Conservation (phyloP, 2,888 invertebrate genomes). For the Drosophila anomalata region DNA sequence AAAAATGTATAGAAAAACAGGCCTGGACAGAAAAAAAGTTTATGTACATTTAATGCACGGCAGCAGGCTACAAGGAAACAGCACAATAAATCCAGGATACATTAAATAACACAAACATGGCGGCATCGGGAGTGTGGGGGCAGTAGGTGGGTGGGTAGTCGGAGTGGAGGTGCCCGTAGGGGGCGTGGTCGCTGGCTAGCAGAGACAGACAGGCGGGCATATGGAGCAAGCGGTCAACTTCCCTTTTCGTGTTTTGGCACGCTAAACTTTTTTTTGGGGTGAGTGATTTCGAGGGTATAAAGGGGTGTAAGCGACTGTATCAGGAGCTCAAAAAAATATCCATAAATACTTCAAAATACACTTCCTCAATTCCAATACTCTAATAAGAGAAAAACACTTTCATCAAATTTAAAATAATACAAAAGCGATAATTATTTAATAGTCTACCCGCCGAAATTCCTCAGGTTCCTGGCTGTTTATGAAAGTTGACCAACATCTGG, state of each 20-base stretch:
- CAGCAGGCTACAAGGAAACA: slow-evolving; percentile 69
- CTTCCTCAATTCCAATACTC: too few relatives aligned
- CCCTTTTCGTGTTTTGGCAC: slow-evolving; percentile 72
- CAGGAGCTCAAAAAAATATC: not conserved
- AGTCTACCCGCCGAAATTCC: slow-evolving; percentile 2
- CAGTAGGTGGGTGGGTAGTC: slow-evolving; percentile 1
- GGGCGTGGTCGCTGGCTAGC: slow-evolving; percentile 30
- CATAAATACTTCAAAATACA: not conserved
- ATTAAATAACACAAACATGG: slow-evolving; percentile 73
- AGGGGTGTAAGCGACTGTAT: not conserved
- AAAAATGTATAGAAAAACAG: slow-evolving; percentile 32
- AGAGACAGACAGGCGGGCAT: slow-evolving; percentile 44
- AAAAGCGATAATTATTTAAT: not conserved
- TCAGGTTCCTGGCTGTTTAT: slow-evolving; percentile 54
- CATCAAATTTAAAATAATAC: not conserved
- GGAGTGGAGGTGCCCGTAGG: slow-evolving; percentile 10
- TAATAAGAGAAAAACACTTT: not conserved
- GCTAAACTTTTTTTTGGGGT: slow-evolving; percentile 48
- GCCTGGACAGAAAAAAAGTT: slow-evolving; percentile 60
- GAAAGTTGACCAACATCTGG: slow-evolving; percentile 63
- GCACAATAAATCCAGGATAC: slow-evolving; percentile 80
- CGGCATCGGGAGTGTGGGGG: not conserved
- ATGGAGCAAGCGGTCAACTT: slow-evolving; percentile 73
- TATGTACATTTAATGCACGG: slow-evolving; percentile 72
- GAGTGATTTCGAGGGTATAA: slow-evolving; percentile 18